A percentile compares a stretch with the other conserved stretches of the same genome.
Evolutionary conservation across 2,113 vertebrate species (phyloP).

Genomic region (Chauna torquata): DNA sequence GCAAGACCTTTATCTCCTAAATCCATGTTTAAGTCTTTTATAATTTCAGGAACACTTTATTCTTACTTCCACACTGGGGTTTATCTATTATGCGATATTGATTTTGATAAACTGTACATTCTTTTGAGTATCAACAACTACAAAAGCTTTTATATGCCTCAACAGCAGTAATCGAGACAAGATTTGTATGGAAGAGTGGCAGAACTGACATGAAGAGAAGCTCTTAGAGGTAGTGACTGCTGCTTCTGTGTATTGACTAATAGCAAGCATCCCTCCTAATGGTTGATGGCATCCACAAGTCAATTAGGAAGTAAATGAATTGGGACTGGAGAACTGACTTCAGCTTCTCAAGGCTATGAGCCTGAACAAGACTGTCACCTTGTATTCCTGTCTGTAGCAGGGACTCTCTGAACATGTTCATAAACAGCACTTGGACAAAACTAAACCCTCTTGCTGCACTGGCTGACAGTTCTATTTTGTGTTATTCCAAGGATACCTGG

Average conservation of each 20-base stretch:
- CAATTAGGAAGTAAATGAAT: not conserved
- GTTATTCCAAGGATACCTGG: not conserved
- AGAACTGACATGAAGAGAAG: not conserved
- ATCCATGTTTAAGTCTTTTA: not conserved
- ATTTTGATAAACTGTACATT: not conserved
- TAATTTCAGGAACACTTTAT: not conserved
- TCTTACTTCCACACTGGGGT: not conserved
- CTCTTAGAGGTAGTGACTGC: not conserved
- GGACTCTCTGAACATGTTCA: not conserved
- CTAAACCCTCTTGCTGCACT: not conserved
- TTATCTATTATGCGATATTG: not conserved
- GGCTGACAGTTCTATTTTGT: not conserved
- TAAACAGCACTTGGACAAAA: not conserved
- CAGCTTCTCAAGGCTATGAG: not conserved
- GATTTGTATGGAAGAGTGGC: not conserved
- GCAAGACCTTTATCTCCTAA: not conserved
- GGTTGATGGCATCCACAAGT: not conserved
- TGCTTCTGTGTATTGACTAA: not conserved
- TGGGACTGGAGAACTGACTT: not conserved
- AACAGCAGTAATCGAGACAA: not conserved
- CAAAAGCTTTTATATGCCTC: not conserved
- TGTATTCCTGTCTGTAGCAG: not conserved
- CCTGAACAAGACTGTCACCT: not conserved
- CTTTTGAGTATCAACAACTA: not conserved
- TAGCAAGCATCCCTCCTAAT: not conserved